Base-by-base conservation (phyloP, 2,888 invertebrate genomes). In the Timandra comae region DNA sequence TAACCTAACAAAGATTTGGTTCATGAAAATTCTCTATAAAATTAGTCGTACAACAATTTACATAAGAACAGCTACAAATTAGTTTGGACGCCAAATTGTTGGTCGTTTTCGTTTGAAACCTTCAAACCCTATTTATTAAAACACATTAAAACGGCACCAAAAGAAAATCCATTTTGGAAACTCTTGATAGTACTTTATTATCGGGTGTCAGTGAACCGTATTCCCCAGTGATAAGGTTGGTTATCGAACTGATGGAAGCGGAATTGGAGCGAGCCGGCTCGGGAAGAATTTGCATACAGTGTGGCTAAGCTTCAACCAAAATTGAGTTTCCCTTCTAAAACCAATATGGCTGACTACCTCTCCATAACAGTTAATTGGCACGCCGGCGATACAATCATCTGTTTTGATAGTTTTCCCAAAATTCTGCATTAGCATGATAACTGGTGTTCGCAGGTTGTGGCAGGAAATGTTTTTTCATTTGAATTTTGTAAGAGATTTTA, bases 271-370 rank as follows among this genome's bases (percentile, higher is more conserved):
- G 16, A 5, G 16, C 16, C 16, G 6, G 4, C 16, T 3, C 6
- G 16, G 16, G 16, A 16, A 49, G 47, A 39, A 68, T 71, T 69
- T 66, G 57, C 69, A 70, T 69, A 60, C 52, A 54, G 53, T 52
- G 47, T 44, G 53, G 47, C 50, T 45, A 46, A 49, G 41, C 43
- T 49, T 40, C 52, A 49, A 48, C 35, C 55, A 43, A 63, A 67
- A 70, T 68, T 64, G 67, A 57, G 66, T 64, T 63, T 45, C 52
- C 51, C 46, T 45, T 38, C 49, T 40, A 41, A 63, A 70, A 63
- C 65, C 63, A 69, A 65, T 70, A 67, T 67, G 65, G 63, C 52
- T 29, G 34, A 28, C 33, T 29, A 31, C 24, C 25, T 30, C 27
- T 13, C 8, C 4, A 12, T 6, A 19, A 23, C 26, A 16, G 16